Evolutionary conservation across 2,888 invertebrate genomes (phyloP), one percentile per base, ranked within the genome.

Genomic region (Agriotes lineatus): DNA sequence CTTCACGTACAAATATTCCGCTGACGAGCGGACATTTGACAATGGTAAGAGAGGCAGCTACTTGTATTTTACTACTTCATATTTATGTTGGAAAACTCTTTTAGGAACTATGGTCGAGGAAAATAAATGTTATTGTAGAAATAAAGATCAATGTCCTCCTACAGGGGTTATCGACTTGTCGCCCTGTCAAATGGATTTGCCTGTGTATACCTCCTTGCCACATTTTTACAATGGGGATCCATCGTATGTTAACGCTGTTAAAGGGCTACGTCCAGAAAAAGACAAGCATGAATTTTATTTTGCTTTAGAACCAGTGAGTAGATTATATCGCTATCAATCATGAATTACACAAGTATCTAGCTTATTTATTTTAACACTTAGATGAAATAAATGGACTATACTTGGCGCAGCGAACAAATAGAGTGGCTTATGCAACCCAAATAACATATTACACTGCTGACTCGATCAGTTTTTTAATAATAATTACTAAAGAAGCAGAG

Each of bases 161-260:
- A 87, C 89, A 1, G 95, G 95, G 0, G 87, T 91, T 22, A 86
- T 94, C 82, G 93, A 94, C 83, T 89, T 93, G n/a, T 92, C 93
- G 0, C 85, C 91, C 0, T 95, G 94, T 75, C 88, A 93, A 57
- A 92, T 87, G 78, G 94, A 93, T 4, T 92, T 95, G 0, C 96
- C 96, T 0, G 91, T 93, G 0, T 94, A 93, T 80, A 88, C 94
- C 73, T 93, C 95, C 0, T 88, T 93, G 74, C 96, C 96, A 0
- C 95, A 96, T 84, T 96, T 94, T 83, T 87, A 91, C 78, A 88
- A 91, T 75, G 96, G 89, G 0, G 95, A 95, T 84, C 89, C 90
- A 0, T 86, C 83, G 69, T 91, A 93, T 70, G 73, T 85, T 9
- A 85, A 90, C 9, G 85, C 85, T 48, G 88, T 96, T 0, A 86